Evolutionary conservation across 2,888 invertebrate species (phyloP).

Genomic region (Caenorhabditis imperialis): DNA sequence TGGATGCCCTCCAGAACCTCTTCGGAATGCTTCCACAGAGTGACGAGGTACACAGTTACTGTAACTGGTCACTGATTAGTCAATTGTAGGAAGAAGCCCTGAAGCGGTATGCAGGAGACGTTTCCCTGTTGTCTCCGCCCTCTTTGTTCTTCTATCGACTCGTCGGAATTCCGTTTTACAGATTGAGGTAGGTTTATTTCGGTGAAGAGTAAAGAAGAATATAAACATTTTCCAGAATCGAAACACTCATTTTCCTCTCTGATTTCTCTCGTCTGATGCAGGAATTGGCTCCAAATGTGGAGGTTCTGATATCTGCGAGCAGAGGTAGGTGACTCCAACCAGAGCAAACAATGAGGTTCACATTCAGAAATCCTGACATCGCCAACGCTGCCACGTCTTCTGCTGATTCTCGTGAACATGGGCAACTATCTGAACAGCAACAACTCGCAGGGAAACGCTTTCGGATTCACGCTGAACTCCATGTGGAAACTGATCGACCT

Average conservation of each 20-base stretch:
- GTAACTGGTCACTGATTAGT: no score
- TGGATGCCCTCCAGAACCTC: slow-evolving; percentile 53
- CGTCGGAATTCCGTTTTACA: slow-evolving; percentile 57
- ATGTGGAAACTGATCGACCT: slow-evolving; percentile 66
- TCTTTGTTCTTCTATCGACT: slow-evolving; percentile 61
- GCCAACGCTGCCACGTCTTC: slow-evolving; percentile 53
- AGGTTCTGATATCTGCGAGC: slow-evolving; percentile 19
- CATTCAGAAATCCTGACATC: slow-evolving; percentile 47
- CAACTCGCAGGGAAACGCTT: slow-evolving; percentile 64
- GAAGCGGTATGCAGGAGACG: slow-evolving; percentile 62
- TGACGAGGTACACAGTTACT: slow-evolving; percentile 55
- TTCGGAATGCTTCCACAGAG: slow-evolving; percentile 54
- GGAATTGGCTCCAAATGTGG: slow-evolving; percentile 44
- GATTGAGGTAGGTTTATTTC: slow-evolving; percentile 48
- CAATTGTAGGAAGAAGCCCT: slow-evolving; percentile 57
- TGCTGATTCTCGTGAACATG: slow-evolving; percentile 63
- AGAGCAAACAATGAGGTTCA: background rate
- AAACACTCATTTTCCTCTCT: slow-evolving; percentile 42
- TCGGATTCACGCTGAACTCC: slow-evolving; percentile 66
- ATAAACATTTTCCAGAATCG: slow-evolving; percentile 33
- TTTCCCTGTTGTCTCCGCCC: slow-evolving; percentile 52
- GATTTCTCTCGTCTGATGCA: slow-evolving; percentile 46
- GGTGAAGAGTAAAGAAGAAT: background rate
- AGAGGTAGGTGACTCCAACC: slow-evolving; percentile 11
- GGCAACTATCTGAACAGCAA: slow-evolving; percentile 66